Evolutionary conservation across 2,113 vertebrate genomes (phyloP).

Genomic region (Notiomystis cincta): DNA sequence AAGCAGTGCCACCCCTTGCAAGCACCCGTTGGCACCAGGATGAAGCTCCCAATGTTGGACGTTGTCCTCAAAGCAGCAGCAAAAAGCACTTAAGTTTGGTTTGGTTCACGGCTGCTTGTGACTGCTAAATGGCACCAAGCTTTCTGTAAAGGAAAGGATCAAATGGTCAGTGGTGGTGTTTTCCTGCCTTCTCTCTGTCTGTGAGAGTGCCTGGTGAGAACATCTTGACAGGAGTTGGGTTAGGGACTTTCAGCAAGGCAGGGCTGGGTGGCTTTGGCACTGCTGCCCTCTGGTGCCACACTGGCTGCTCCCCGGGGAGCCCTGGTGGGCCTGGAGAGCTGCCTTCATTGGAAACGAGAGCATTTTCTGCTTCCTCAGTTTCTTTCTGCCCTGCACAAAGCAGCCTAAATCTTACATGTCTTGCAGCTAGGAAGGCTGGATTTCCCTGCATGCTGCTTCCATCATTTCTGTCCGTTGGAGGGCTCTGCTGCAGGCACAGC

Average conservation of each 20-base stretch:
- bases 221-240: background rate
- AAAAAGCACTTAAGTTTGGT: background rate
- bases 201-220: background rate
- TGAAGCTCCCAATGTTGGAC: background rate
- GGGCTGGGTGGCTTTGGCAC: background rate
- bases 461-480: background rate
- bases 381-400: background rate
- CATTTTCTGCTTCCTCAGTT: background rate
- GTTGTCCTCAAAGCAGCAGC: background rate
- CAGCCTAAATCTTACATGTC: background rate
- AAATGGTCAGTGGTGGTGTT: background rate
- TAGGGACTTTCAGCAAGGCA: background rate
- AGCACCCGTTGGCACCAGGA: accelerated
- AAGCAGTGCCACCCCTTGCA: background rate
- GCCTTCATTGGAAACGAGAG: background rate
- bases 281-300: conserved; percentile 25
- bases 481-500: background rate
- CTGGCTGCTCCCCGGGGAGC: background rate
- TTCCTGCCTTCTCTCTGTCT: background rate
- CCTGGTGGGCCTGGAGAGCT: background rate
- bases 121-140: background rate
- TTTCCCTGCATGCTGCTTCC: background rate
- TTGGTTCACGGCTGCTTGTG: accelerated
- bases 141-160: background rate
- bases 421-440: background rate